Percentiles rank a stretch among this genome's conserved stretches.
phyloP scores from a whole-genome alignment of 2,888 invertebrate genomes.

The Hedya salicella region DNA sequence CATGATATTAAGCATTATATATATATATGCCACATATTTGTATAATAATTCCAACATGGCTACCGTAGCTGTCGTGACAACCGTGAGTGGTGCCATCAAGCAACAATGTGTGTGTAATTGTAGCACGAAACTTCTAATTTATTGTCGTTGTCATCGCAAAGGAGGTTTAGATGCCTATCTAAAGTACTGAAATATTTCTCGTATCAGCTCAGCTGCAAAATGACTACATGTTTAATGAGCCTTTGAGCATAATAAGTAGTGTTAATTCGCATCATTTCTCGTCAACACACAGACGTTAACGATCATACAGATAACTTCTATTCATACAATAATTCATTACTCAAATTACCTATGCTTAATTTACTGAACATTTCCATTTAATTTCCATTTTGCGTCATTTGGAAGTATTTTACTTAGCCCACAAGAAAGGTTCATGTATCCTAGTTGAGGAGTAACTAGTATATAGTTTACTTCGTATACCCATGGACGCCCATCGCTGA shows the following conservation, averaged over 20 bases:
- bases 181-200: conserved; percentile 25
- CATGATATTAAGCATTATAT: too few relatives aligned
- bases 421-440: not conserved
- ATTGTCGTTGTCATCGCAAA: conserved; percentile 16
- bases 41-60: not conserved
- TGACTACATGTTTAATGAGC: conserved; percentile 32
- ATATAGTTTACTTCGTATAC: too few relatives aligned
- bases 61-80: not conserved
- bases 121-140: conserved; percentile 13
- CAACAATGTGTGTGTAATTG: conserved; percentile 22
- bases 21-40: not conserved
- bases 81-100: conserved; percentile 2
- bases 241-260: conserved; percentile 35
- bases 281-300: conserved; percentile 27
- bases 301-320: conserved; percentile 11
- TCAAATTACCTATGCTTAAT: conserved; percentile 37
- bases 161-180: conserved; percentile 24
- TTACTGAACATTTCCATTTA: conserved; percentile 37
- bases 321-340: not conserved
- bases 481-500: too few relatives aligned
- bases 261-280: conserved; percentile 32
- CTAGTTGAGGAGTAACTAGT: too few relatives aligned
- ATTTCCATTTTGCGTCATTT: not conserved
- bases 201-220: conserved; percentile 31
- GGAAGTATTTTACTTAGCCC: not conserved